Percentiles rank a stretch among this genome's conserved stretches.
Evolutionary conservation across 2,113 vertebrate genomes (phyloP).

Genomic region (Aegithalos caudatus): DNA sequence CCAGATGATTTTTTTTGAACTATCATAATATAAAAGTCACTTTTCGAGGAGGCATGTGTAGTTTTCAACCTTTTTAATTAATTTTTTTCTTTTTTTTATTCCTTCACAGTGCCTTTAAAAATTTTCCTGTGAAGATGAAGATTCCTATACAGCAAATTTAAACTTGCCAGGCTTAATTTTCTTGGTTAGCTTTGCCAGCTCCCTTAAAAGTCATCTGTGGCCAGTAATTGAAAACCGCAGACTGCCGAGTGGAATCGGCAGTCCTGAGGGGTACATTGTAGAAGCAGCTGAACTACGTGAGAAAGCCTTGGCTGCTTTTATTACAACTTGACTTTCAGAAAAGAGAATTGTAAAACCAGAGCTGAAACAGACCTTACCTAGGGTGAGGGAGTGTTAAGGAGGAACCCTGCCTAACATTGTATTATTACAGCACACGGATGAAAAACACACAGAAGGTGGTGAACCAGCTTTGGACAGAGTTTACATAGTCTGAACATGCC

Average conservation of each 20-base stretch:
- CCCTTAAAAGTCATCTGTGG: background rate
- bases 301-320: background rate
- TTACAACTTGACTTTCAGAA: background rate
- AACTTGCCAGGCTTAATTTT: constrained; percentile 9
- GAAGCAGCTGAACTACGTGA: background rate
- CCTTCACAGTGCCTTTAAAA: background rate
- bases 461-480: background rate
- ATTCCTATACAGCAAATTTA: background rate
- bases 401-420: accelerated
- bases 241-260: background rate
- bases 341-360: background rate
- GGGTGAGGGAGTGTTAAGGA: background rate
- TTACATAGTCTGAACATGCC: background rate
- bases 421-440: background rate
- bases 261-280: background rate
- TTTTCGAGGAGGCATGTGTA: background rate
- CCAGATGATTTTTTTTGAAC: background rate
- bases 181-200: background rate
- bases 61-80: background rate
- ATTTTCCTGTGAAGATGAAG: background rate
- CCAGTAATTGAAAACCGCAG: constrained; percentile 7
- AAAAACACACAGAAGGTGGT: background rate
- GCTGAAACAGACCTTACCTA: background rate
- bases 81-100: background rate
- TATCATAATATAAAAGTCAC: background rate